These are phyloP conservation scores for Rhinogobius similis DNA, from an alignment of 2,113 vertebrate genomes.

Conservation along the genomic window DNA sequence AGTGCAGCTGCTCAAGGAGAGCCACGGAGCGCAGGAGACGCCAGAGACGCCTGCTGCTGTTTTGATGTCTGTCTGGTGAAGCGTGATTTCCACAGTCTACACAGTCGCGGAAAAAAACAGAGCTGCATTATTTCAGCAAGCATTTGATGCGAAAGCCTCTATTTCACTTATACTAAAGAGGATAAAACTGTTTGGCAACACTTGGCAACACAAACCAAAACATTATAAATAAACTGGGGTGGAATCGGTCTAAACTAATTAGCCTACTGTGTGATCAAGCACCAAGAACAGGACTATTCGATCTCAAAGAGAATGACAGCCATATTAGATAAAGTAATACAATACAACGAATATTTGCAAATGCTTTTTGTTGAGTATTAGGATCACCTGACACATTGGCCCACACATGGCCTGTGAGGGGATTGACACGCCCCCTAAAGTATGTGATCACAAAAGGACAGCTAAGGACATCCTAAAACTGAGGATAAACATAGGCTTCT, in stretches of 20 bases:
- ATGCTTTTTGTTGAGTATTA: background rate
- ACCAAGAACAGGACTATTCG: background rate
- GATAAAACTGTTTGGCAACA: slow-evolving; percentile 32
- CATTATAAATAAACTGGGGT: slow-evolving; percentile 12
- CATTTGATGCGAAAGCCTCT: background rate
- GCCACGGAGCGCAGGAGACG: slow-evolving; percentile 7
- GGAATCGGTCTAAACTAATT: slow-evolving; percentile 14
- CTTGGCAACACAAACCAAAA: slow-evolving; percentile 7
- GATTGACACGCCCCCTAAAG: slow-evolving; percentile 54
- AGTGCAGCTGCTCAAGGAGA: slow-evolving; percentile 48
- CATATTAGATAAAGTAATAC: background rate
- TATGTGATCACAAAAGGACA: slow-evolving; percentile 6
- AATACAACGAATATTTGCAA: background rate
- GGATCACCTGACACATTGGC: slow-evolving; percentile 40
- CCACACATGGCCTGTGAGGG: slow-evolving; percentile 35
- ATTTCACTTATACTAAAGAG: slow-evolving; percentile 21
- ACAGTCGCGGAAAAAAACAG: background rate
- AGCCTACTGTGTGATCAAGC: slow-evolving; percentile 5
- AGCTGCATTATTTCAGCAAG: background rate
- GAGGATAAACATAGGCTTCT: background rate
- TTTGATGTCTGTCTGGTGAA: slow-evolving; percentile 11
- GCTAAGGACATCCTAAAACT: background rate
- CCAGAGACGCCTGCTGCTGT: slow-evolving; percentile 18
- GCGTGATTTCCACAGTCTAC: background rate
- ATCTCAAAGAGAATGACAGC: background rate